phyloP scores from a whole-genome alignment of 92 coral and sea anemone genomes.

The Palythoa grandiflora region DNA sequence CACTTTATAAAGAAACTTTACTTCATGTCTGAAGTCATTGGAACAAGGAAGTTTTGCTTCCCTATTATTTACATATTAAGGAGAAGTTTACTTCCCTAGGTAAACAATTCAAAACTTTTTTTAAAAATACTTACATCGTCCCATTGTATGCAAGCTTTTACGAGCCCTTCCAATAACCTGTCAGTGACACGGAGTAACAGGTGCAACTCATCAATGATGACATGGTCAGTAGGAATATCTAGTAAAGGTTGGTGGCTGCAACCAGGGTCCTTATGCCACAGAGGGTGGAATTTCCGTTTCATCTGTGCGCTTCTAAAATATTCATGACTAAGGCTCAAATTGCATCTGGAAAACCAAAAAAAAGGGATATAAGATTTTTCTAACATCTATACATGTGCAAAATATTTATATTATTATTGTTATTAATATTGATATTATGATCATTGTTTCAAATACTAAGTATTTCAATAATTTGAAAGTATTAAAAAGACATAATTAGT shows the following conservation, averaged over 20 bases:
- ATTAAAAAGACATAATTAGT: neutral
- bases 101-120: too few relatives aligned
- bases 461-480: too few relatives aligned
- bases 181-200: neutral
- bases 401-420: too few relatives aligned
- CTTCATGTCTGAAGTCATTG: too few relatives aligned
- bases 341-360: neutral
- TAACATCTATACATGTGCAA: neutral
- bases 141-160: too few relatives aligned
- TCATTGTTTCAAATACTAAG: too few relatives aligned
- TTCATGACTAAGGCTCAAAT: neutral
- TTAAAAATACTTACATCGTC: too few relatives aligned
- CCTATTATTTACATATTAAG: too few relatives aligned
- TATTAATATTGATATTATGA: too few relatives aligned
- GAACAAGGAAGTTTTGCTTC: too few relatives aligned
- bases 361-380: neutral
- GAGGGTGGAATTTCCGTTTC: conserved; percentile 11
- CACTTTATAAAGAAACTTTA: too few relatives aligned
- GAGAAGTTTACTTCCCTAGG: too few relatives aligned
- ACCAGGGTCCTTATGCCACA: conserved; percentile 13
- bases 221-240: neutral
- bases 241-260: neutral
- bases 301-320: neutral
- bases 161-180: neutral
- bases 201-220: neutral